Conservation (phyloP, 2,113 vertebrate genomes). For the Charina bottae region DNA sequence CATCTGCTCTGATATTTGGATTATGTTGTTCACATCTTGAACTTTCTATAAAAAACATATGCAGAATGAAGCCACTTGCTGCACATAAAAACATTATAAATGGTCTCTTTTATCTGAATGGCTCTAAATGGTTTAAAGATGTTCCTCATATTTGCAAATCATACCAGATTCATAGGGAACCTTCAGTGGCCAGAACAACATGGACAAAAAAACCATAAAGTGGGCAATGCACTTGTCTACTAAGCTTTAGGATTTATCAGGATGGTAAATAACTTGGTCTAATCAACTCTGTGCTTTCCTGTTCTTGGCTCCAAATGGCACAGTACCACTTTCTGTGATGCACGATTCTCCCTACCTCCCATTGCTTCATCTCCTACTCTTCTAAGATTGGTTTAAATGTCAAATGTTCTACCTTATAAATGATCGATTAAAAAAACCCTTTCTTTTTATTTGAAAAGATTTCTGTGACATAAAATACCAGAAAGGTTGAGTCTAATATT, state of each 20-base stretch:
- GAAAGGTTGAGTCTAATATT: rapidly evolving
- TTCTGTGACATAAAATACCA: background rate
- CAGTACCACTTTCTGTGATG: background rate
- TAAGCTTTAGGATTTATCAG: background rate
- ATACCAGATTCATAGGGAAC: background rate
- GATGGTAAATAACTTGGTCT: background rate
- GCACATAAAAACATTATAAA: slow-evolving; percentile 1
- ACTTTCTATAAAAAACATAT: background rate
- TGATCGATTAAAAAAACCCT: background rate
- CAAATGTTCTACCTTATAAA: background rate
- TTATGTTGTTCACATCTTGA: slow-evolving; percentile 35
- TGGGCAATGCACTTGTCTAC: background rate
- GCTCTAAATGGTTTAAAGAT: slow-evolving; percentile 15
- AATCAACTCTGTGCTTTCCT: background rate
- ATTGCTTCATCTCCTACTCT: background rate
- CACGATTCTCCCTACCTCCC: background rate
- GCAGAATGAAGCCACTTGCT: slow-evolving; percentile 37
- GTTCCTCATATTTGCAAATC: background rate
- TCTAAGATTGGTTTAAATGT: background rate
- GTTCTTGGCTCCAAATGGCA: background rate
- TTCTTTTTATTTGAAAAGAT: background rate
- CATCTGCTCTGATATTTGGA: background rate
- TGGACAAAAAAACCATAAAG: background rate
- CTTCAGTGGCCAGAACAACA: background rate
- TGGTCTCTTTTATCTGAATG: slow-evolving; percentile 10